Evolutionary conservation across 2,888 invertebrate species (phyloP).

Genomic region (Mythimna loreyi): DNA sequence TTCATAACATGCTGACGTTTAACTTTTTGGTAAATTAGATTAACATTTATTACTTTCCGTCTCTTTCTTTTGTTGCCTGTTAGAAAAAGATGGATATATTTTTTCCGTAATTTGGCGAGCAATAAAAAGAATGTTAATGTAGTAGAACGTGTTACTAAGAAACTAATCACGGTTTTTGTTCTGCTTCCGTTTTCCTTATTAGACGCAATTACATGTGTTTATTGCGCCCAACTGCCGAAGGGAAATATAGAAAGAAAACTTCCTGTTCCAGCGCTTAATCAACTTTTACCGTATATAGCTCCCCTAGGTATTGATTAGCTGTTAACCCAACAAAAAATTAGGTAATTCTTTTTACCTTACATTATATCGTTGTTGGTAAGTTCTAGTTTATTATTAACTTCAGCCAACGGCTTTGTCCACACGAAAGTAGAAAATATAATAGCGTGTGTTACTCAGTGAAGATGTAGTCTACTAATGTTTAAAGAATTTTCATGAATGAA

Average conservation of each 20-base stretch:
- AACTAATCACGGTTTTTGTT: constrained; percentile 35
- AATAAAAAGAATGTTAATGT: constrained; percentile 18
- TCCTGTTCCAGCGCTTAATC: constrained; percentile 2
- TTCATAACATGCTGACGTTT: constrained; percentile 9
- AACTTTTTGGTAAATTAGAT: constrained; percentile 2
- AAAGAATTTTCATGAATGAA: too few relatives aligned
- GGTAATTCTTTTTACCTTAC: too few relatives aligned
- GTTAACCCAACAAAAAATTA: too few relatives aligned
- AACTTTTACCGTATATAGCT: neutral
- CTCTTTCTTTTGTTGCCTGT: neutral
- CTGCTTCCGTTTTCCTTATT: constrained; percentile 32
- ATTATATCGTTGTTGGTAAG: too few relatives aligned
- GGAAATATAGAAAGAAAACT: constrained; percentile 13
- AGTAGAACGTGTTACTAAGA: constrained; percentile 26
- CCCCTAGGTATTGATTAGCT: neutral
- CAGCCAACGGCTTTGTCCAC: too few relatives aligned
- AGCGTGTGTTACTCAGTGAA: too few relatives aligned
- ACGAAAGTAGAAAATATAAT: too few relatives aligned
- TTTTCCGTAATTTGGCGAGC: neutral
- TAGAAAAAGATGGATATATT: neutral
- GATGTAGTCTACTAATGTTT: too few relatives aligned
- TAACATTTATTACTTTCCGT: constrained; percentile 15
- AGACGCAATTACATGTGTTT: constrained; percentile 32
- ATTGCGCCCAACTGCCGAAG: neutral
- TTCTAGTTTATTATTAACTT: too few relatives aligned